Evolutionary conservation across 2,113 vertebrate species (phyloP), one percentile per base, ranked within the genome.

Genomic region (Erinaceus europaeus): DNA sequence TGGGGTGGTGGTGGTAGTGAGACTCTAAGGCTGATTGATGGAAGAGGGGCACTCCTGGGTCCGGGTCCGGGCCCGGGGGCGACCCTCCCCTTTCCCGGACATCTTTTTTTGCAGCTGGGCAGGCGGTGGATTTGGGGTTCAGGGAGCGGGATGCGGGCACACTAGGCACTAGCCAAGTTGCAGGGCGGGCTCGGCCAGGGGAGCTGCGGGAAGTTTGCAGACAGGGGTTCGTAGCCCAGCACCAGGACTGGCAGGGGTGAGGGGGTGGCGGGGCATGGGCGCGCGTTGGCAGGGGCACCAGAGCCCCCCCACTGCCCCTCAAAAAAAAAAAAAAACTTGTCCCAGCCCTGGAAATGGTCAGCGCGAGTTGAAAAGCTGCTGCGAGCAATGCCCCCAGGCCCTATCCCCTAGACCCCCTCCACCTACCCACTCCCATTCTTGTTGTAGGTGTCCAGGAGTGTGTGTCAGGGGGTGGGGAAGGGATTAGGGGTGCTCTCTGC

Each of bases 141-240:
- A 48, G 72, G 65, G 46, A 69, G 55, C 52, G 46, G 59, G 76
- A 68, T 69, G 73, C 81, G 5, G 86, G 83, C 52, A 64, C 77
- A 64, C n/a, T 17, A 32, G 77, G 59, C 64, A 68, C 61, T 71
- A 29, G 76, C 89, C 57, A 85, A 94, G 80, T 95, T 95, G 86
- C 36, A 13, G n/a, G 44, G 50, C 67, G 14, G 46, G 53, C 67
- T 32, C 32, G 17, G 84, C 23, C 10, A 62, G 67, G 44, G 62
- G 50, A 72, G 77, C 48, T 68, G 84, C 69, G 27, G 86, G 25
- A 89, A 92, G 94, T 95, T 92, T 82, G 69, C 84, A 64, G 90
- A 29, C 9, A 2, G 55, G 81, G 93, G 91, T 85, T 91, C 89
- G 79, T 72, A 87, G 91, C 92, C 89, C 29, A 0, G 48, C 59